Evolutionary conservation across 2,113 vertebrate species (phyloP).

Genomic region (Callorhinus ursinus): DNA sequence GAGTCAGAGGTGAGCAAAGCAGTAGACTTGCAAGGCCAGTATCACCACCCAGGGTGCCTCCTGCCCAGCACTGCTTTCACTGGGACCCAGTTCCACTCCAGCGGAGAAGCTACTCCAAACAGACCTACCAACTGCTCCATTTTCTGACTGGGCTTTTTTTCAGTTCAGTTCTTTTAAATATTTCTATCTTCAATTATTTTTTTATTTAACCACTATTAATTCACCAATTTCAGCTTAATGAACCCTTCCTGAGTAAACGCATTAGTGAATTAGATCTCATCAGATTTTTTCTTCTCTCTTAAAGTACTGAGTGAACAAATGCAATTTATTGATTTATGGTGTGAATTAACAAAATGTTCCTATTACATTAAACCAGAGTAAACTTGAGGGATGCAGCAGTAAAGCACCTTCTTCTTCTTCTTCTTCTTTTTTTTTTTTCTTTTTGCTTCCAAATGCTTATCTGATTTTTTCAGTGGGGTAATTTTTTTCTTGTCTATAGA

Average conservation of each 20-base stretch:
- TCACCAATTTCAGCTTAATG: neutral
- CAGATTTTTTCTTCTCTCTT: neutral
- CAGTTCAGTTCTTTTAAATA: neutral
- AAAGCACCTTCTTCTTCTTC: neutral
- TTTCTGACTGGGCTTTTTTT: neutral
- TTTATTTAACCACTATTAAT: neutral
- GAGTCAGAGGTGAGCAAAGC: neutral
- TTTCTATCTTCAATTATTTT: neutral
- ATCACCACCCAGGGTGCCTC: neutral
- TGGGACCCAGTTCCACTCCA: neutral
- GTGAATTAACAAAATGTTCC: neutral
- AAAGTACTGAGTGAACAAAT: neutral
- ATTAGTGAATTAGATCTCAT: neutral
- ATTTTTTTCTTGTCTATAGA: neutral
- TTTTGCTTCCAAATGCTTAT: neutral
- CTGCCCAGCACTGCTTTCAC: neutral
- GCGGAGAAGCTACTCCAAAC: neutral
- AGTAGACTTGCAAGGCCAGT: no score
- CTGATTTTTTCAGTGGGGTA: neutral
- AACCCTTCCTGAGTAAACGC: neutral
- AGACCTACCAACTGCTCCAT: neutral
- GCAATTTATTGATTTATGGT: neutral
- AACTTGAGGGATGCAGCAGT: neutral
- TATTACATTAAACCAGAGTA: neutral
- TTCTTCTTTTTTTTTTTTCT: no score